Conservation (phyloP, 1,140 invertebrate species). For the Frieseomelitta varia region DNA sequence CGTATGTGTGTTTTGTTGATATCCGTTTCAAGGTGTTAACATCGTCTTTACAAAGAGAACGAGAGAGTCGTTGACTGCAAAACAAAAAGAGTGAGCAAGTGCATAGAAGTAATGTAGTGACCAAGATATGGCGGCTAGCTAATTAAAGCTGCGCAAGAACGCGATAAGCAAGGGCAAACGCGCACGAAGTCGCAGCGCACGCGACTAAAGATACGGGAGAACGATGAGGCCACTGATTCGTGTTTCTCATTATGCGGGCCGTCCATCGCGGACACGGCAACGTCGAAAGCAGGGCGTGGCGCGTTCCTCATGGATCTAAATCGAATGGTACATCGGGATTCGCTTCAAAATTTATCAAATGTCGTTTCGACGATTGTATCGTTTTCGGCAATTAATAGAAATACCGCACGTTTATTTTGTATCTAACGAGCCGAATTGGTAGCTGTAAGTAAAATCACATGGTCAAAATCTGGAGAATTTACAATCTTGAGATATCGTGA, state of each 20-base stretch:
- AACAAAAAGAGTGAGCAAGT: not conserved
- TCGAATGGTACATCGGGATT: conserved; percentile 10
- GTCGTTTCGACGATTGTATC: not conserved
- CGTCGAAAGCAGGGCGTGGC: conserved; percentile 76
- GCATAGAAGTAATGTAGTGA: conserved; percentile 5
- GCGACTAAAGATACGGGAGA: conserved; percentile 40
- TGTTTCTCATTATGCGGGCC: conserved; percentile 59
- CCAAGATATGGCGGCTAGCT: conserved; percentile 43
- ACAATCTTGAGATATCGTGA: not conserved
- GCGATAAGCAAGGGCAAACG: conserved; percentile 46
- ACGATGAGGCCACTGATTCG: conserved; percentile 55
- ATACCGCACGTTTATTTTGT: not conserved
- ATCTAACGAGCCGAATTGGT: not conserved
- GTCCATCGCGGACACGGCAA: conserved; percentile 75
- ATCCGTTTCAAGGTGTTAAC: not conserved
- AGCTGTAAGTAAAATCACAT: not conserved
- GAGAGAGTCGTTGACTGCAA: not conserved
- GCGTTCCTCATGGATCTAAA: conserved; percentile 52
- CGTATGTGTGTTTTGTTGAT: not conserved
- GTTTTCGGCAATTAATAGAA: not conserved
- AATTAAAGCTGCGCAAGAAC: conserved; percentile 50
- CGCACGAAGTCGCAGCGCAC: conserved; percentile 36
- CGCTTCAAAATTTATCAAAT: conserved; percentile 14
- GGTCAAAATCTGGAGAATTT: not conserved
- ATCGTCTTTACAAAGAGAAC: not conserved